Evolutionary conservation across 2,888 invertebrate species (phyloP).

Genomic region (Conistra vaccinii): DNA sequence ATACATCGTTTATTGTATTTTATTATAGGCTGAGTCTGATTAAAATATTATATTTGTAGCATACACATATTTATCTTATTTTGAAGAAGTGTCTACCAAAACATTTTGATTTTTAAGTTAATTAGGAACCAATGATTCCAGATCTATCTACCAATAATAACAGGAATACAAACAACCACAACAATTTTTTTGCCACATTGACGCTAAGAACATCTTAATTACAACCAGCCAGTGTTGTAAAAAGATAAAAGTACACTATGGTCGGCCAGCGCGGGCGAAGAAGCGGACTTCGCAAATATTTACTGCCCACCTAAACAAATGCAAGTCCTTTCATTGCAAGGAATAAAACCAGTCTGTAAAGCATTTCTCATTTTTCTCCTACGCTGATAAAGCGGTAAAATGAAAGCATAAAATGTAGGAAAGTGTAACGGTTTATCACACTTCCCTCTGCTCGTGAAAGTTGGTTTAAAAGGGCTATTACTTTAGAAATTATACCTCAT

Average conservation of each 20-base stretch:
- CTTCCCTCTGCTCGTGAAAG: conserved; percentile 27
- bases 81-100: neutral
- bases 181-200: conserved; percentile 2
- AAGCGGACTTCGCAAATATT: conserved; percentile 46
- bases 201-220: conserved; percentile 32
- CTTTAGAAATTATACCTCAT: neutral
- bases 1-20: no score
- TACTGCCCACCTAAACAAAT: conserved; percentile 52
- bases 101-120: no score
- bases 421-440: conserved; percentile 39
- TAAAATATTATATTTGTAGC: no score
- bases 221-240: conserved; percentile 21
- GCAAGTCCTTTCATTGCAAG: conserved; percentile 46
- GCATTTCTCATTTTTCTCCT: conserved; percentile 36
- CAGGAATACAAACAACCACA: neutral
- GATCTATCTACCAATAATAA: neutral
- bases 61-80: neutral
- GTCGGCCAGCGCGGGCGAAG: conserved; percentile 3
- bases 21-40: neutral
- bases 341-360: conserved; percentile 40
- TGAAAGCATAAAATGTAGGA: conserved; percentile 23
- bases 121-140: neutral
- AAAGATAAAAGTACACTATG: conserved; percentile 30
- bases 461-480: conserved; percentile 21
- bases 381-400: conserved; percentile 44